Percentiles rank a stretch among this genome's conserved stretches.
Conservation (phyloP, 2,888 invertebrate species). For the Cacoxenus indagator region DNA sequence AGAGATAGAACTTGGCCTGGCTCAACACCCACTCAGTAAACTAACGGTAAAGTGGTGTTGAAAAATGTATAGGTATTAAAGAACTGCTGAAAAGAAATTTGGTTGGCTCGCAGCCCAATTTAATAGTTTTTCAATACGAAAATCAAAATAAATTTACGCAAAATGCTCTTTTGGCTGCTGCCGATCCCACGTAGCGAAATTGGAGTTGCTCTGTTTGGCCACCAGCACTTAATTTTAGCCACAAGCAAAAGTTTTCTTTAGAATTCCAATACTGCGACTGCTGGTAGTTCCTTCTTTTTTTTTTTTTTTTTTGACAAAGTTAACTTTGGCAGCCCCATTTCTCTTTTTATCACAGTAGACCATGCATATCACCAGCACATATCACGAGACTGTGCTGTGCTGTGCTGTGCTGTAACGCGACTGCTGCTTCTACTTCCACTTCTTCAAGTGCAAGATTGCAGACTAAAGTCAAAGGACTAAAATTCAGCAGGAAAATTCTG, state of each 20-base stretch:
- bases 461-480: constrained; percentile 25
- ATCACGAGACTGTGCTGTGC: constrained; percentile 24
- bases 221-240: too few relatives aligned
- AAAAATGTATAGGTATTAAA: not conserved
- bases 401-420: not conserved
- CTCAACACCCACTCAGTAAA: too few relatives aligned
- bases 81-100: constrained; percentile 23
- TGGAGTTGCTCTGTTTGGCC: too few relatives aligned
- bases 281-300: not conserved
- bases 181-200: constrained; percentile 26
- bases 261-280: not conserved
- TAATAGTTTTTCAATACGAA: constrained; percentile 63
- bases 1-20: constrained; percentile 4
- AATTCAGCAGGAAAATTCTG: constrained; percentile 7
- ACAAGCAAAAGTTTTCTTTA: constrained; percentile 2
- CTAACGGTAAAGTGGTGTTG: not conserved
- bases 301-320: not conserved
- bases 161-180: constrained; percentile 42
- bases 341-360: not conserved
- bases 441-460: not conserved
- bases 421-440: not conserved
- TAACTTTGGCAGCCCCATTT: not conserved
- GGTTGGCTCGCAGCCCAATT: constrained; percentile 59
- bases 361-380: constrained; percentile 4
- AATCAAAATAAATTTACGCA: constrained; percentile 58